phyloP scores from a whole-genome alignment of 2,113 vertebrate genomes.

The Pholis gunnellus region DNA sequence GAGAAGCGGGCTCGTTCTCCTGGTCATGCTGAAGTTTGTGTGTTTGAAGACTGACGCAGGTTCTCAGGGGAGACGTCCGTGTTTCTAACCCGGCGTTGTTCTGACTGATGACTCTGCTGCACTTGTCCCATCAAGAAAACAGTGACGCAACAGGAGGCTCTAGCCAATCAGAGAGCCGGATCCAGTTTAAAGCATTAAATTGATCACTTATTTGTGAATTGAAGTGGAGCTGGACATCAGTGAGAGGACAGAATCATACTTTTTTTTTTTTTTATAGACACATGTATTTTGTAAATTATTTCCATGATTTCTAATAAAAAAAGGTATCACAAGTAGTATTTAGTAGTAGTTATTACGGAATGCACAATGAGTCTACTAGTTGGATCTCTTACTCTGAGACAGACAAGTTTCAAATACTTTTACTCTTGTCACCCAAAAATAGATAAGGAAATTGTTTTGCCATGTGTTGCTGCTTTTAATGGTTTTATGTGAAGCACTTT shows the following conservation, averaged over 20 bases:
- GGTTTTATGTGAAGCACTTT: too few species aligned
- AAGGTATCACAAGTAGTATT: neutral
- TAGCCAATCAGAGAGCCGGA: conserved; percentile 43
- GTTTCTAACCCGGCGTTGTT: accelerated
- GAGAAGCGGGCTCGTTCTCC: conserved; percentile 45
- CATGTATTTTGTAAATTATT: neutral
- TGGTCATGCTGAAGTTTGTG: conserved; percentile 54
- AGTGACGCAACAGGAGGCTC: conserved; percentile 11
- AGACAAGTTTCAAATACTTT: neutral
- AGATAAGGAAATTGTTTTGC: neutral
- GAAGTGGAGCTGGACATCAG: neutral
- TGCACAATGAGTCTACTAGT: neutral
- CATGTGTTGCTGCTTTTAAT: neutral
- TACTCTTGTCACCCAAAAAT: neutral
- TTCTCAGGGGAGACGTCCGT: neutral
- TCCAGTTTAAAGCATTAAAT: neutral
- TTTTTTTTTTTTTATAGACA: neutral
- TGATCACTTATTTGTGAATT: neutral
- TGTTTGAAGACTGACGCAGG: neutral
- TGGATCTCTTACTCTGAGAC: neutral
- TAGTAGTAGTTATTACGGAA: neutral
- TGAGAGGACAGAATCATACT: neutral
- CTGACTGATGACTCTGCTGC: neutral
- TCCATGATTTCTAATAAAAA: neutral
- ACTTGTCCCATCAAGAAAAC: too few species aligned